Base-by-base conservation (phyloP, 2,797 vertebrate species). In the Enteromius afrohamiltoni region DNA sequence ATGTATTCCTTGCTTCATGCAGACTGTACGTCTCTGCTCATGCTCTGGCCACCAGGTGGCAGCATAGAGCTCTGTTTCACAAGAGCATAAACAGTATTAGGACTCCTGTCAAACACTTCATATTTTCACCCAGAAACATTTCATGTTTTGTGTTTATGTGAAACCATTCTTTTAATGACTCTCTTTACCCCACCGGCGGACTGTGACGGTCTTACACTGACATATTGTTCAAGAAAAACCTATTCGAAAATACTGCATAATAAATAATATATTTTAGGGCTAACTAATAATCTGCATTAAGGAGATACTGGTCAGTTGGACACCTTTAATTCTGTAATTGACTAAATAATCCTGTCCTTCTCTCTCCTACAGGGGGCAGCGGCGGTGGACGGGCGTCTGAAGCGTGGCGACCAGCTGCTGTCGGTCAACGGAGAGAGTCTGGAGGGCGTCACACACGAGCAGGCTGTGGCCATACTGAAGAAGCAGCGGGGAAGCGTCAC, bases 321-420 rank as follows among this genome's bases (percentile, higher is more conserved):
- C 31, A 76, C 21, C 21, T 40, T 60, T 60, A 21, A 51, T 71
- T 47, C 42, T 49, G 42, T 47, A 29, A 49, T 29, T 71, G 7
- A 47, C 9, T 71, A 29, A 49, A 11, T 53, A n/a, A 55, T 74
- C 10, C 14, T 19, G 8, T 37, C 71, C 42, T 40, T 2, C 29
- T 71, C 55, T 16, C 42, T 5, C 82, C 85, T 83, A 65, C 90
- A 99, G 97, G 97, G 97, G 55, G 97, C 97, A 6, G 96, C 97
- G 23, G 96, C 96, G 0, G 95, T 94, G 23, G 97, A 98, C 0
- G 95, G 96, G 4, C 93, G 92, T 77, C 90, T 99, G 91, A 98
- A 96, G 81, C 95, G 97, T 0, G 97, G 98, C 0, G 98, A 99
- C 83, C 98, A 99, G 92, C 95, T 99, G 79, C 87, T 98, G 88